A percentile compares a stretch with the other conserved stretches of the same genome.
These are phyloP conservation scores for Pluvialis apricaria DNA, from an alignment of 2,113 vertebrate species.

Conservation along the genomic window DNA sequence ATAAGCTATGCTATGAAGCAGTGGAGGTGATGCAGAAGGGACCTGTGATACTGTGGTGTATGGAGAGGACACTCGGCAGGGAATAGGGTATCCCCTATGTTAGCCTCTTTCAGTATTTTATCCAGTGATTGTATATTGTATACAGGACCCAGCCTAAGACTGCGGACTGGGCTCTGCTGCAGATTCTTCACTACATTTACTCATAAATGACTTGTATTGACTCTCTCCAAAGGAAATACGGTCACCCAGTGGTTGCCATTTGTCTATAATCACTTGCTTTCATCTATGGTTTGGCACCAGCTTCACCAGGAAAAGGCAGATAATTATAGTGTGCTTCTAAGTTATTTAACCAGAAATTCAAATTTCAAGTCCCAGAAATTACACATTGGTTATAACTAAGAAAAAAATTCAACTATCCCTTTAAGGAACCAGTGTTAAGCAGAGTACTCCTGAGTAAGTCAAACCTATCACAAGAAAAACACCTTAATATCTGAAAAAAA, in stretches of 20 bases:
- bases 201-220: background rate
- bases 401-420: background rate
- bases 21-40: background rate
- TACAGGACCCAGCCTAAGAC: background rate
- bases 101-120: background rate
- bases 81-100: background rate
- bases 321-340: background rate
- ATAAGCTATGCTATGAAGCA: rapidly evolving
- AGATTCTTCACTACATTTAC: background rate
- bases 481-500: background rate
- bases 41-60: background rate
- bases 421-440: background rate
- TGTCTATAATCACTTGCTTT: background rate
- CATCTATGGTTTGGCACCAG: background rate
- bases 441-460: background rate
- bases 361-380: background rate
- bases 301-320: background rate
- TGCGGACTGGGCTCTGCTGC: background rate
- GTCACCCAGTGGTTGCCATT: background rate
- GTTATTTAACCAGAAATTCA: background rate
- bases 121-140: background rate
- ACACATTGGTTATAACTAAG: background rate
- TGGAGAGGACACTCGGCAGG: background rate
- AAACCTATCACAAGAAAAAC: background rate
- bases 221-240: background rate